phyloP scores from a whole-genome alignment of 2,797 vertebrate genomes.

The Phoxinus dragarum region DNA sequence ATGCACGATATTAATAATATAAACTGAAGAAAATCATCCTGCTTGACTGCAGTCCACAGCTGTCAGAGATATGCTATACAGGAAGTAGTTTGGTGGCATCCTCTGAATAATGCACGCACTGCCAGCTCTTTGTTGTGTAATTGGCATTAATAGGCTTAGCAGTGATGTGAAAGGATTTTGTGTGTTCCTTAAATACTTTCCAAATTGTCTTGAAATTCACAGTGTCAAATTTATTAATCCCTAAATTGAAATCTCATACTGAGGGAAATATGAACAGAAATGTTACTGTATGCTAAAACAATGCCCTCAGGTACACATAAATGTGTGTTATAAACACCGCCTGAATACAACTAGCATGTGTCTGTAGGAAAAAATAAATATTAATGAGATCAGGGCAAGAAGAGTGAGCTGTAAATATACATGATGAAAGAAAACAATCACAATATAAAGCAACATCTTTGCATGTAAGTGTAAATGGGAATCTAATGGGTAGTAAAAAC shows the following conservation, averaged over 20 bases:
- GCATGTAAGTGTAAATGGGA: background rate
- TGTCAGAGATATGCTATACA: constrained; percentile 14
- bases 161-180: constrained; percentile 43
- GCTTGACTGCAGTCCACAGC: constrained; percentile 40
- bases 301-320: constrained; percentile 21
- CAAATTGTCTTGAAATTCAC: constrained; percentile 50
- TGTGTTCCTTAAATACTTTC: constrained; percentile 41
- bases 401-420: constrained; percentile 15
- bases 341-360: constrained; percentile 30
- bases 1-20: constrained; percentile 49
- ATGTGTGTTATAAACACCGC: constrained; percentile 12
- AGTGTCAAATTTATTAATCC: constrained; percentile 39
- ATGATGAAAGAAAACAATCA: constrained; percentile 18
- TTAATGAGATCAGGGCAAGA: constrained; percentile 27
- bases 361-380: constrained; percentile 29
- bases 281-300: constrained; percentile 11
- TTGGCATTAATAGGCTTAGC: constrained; percentile 51
- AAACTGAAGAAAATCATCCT: constrained; percentile 49
- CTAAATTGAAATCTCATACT: constrained; percentile 16
- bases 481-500: background rate
- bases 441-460: constrained; percentile 11
- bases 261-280: constrained; percentile 20
- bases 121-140: constrained; percentile 49
- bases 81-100: constrained; percentile 27
- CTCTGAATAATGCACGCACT: constrained; percentile 44